These are phyloP conservation scores for Labeo rohita DNA, from an alignment of 2,113 vertebrate genomes.

Conservation along the genomic window DNA sequence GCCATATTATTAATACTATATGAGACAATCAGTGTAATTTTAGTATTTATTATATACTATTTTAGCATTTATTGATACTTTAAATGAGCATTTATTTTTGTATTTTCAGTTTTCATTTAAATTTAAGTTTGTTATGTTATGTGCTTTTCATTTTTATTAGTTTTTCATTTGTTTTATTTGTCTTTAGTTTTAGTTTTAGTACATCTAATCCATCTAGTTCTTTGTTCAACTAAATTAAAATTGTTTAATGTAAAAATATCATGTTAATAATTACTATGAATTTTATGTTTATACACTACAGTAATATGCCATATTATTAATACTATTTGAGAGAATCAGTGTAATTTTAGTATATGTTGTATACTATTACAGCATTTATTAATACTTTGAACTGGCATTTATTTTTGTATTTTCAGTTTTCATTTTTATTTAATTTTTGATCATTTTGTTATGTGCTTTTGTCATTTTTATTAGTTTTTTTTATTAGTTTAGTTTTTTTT, in stretches of 20 bases:
- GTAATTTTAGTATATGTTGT: neutral
- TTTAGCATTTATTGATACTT: neutral
- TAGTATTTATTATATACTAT: neutral
- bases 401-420: neutral
- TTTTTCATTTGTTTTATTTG: too few species aligned
- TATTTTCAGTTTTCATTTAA: neutral
- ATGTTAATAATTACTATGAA: neutral
- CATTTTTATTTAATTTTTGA: too few species aligned
- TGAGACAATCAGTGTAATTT: neutral
- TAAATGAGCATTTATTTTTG: neutral
- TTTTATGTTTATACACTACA: neutral
- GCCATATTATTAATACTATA: neutral
- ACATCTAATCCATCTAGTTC: too few species aligned
- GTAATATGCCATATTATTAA: neutral
- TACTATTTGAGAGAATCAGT: neutral
- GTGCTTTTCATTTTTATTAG: too few species aligned
- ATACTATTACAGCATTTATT: neutral
- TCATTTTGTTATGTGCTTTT: too few species aligned
- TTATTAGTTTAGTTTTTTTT: too few species aligned
- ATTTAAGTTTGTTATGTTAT: too few species aligned
- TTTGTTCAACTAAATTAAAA: too few species aligned
- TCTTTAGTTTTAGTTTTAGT: too few species aligned
- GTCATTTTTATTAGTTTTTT: too few species aligned
- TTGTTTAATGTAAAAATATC: neutral
- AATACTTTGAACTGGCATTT: neutral